Evolutionary conservation across 2,113 vertebrate genomes (phyloP).

Genomic region (Mixornis gularis): DNA sequence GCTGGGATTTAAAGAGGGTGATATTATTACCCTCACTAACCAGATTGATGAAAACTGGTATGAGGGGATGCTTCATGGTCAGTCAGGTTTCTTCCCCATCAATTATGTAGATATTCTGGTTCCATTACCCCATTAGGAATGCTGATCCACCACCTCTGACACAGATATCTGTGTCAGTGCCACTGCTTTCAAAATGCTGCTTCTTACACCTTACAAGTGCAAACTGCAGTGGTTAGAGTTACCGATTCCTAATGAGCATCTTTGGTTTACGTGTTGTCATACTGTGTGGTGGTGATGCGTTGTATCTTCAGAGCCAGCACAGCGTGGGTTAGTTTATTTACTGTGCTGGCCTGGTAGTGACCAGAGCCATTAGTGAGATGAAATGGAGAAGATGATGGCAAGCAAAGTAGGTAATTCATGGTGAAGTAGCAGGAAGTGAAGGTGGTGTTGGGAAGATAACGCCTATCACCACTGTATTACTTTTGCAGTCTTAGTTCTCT

Average conservation of each 20-base stretch:
- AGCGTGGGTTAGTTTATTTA: conserved; percentile 39
- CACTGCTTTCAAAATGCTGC: conserved; percentile 80
- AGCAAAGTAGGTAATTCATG: neutral
- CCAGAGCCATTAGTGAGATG: conserved; percentile 20
- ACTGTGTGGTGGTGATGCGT: conserved; percentile 61
- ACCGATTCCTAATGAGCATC: conserved; percentile 49
- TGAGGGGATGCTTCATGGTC: conserved; percentile 93
- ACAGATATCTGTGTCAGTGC: conserved; percentile 63
- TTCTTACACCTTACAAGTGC: conserved; percentile 71
- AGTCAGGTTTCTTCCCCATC: conserved; percentile 98
- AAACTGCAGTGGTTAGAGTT: conserved; percentile 72
- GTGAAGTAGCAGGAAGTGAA: neutral
- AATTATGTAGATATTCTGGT: conserved; percentile 98
- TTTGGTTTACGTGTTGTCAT: conserved; percentile 65
- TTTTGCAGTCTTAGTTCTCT: conserved; percentile 64
- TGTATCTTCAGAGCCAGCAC: conserved; percentile 62
- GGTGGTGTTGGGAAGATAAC: conserved; percentile 57
- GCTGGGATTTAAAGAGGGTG: conserved; percentile 96
- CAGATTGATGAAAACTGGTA: conserved; percentile 99
- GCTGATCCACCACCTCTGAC: conserved; percentile 52
- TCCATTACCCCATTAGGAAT: conserved; percentile 87
- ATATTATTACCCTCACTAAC: conserved; percentile 96
- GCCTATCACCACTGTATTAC: conserved; percentile 53
- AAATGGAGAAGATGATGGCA: conserved; percentile 24
- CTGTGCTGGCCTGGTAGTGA: conserved; percentile 27